Base-by-base conservation (phyloP, 2,113 vertebrate species). In the Lutjanus erythropterus region DNA sequence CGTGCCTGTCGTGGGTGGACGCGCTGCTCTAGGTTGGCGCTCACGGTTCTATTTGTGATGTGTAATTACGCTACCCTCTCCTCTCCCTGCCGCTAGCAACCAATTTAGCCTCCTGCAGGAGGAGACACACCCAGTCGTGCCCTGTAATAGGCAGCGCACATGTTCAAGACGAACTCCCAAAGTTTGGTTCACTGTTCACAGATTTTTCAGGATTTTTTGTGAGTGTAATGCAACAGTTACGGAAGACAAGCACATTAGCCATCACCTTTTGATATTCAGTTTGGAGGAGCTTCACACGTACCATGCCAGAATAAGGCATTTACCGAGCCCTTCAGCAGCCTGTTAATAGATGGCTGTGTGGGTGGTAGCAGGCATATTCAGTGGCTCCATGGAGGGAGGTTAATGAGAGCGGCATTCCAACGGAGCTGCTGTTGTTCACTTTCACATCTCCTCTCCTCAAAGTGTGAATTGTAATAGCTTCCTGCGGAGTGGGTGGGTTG, bases 401-500 rank as follows among this genome's bases (percentile, higher is more conserved):
- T 93, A 94, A 93, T 93, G 89, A 93, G 88, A 91, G 86, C 44
- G 16, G 78, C 83, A 78, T 88, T 92, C 80, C 86, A 67, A 83
- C 37, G 8, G 75, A 81, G 86, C 71, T 80, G 73, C 87, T 89
- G 86, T 71, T 91, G 89, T 89, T 92, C 90, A 87, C 80, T 91
- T 89, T 90, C 86, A 88, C 91, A 76, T 92, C 83, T 91, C 81
- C 25, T 71, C 82, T 86, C 65, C 84, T 85, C 84, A 56, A 55
- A 87, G 88, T 92, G 92, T 77, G 89, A 93, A 90, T 88, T 84
- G 83, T 89, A 88, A 92, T 83, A 49, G 91, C 88, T 91, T 92
- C 92, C 90, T 81, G 89, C 37, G 11, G 93, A 90, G 89, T 90
- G 92, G 89, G 91, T 87, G 90, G 91, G 86, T 78, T 86, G 87